A percentile compares a stretch with the other conserved stretches of the same genome.
These are phyloP conservation scores for Anoplius nigerrimus DNA, from an alignment of 2,888 invertebrate species.

Conservation along the genomic window DNA sequence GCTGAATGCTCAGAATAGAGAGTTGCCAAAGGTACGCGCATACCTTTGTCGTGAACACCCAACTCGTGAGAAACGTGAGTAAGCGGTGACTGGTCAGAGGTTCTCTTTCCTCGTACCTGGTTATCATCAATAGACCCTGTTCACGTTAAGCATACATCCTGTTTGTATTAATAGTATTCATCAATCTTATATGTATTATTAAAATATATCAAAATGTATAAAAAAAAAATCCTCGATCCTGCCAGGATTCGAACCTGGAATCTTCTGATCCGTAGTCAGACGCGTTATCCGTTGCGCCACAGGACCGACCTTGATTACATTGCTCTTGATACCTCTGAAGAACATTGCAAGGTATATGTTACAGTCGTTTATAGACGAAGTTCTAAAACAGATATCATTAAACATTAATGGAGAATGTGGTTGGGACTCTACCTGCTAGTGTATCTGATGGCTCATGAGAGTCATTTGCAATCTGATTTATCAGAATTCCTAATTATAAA, in stretches of 20 bases:
- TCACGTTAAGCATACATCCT: too few species aligned
- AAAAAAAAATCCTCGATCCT: conserved; percentile 60
- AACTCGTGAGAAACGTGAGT: conserved; percentile 46
- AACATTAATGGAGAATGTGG: too few species aligned
- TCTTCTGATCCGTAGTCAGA: conserved; percentile 68
- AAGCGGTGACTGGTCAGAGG: conserved; percentile 43
- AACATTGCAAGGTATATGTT: too few species aligned
- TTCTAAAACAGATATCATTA: too few species aligned
- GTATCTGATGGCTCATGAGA: too few species aligned
- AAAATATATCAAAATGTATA: background rate
- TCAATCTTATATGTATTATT: background rate
- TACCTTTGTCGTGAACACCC: conserved; percentile 28
- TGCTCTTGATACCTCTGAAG: too few species aligned
- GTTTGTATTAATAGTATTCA: background rate
- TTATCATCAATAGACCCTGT: too few species aligned
- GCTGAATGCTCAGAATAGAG: conserved; percentile 26
- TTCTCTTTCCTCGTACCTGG: conserved; percentile 28
- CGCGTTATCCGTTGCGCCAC: conserved; percentile 68
- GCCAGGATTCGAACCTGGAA: conserved; percentile 69
- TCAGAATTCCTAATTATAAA: too few species aligned
- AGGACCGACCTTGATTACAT: conserved; percentile 52
- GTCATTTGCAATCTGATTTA: too few species aligned
- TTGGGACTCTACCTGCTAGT: too few species aligned
- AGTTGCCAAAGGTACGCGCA: conserved; percentile 32
- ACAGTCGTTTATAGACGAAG: too few species aligned